Base-by-base conservation (phyloP, 2,113 vertebrate species). In the Hassar affinis region DNA sequence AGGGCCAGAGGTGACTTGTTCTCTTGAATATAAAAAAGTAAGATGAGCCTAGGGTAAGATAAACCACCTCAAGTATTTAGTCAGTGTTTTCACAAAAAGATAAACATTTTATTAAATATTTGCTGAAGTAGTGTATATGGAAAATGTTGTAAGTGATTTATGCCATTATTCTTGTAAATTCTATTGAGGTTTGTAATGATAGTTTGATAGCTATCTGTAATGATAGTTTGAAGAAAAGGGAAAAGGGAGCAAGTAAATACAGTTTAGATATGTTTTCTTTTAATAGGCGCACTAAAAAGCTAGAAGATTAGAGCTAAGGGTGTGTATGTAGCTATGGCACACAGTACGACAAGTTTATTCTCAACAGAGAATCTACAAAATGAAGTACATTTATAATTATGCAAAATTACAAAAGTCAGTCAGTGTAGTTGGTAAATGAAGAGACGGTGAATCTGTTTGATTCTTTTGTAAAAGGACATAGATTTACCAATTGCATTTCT, bases 1-100 rank as follows among this genome's bases (percentile, higher is more conserved):
- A 45, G 42, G 57, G 38, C 52, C 25, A 71, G 35, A 45, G 79
- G 54, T 18, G 33, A 81, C 35, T 72, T 72, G 52, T 59, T 81
- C 66, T 15, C 15, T 47, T 72, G 35, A 56, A 54, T 56, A 68
- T 45, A 5, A 45, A 25, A 6, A 27, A 6, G 3, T 14, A 45
- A n/a, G 9, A 12, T 8, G 14, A 47, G 25, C 66, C 20, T 11
- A 25, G 66, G 20, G 9, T 38, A 25, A 45, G 9, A 45, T 42
- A 1, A 69, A 42, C 66, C 62, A 33, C 14, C 6, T 30, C 3
- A 38, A 20, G 64, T 22, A 64, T 64, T 64, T 64, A 33, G 0
- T 5, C 61, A 57, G 56, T n/a, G 22, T 27, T n/a, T 59, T 59
- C 25, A 59, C 0, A 8, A n/a, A 59, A 59, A 33, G 22, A 30